Percentiles rank a stretch among this genome's conserved stretches.
Evolutionary conservation across 2,113 vertebrate genomes (phyloP).

Genomic region (Tragelaphus imberbis): DNA sequence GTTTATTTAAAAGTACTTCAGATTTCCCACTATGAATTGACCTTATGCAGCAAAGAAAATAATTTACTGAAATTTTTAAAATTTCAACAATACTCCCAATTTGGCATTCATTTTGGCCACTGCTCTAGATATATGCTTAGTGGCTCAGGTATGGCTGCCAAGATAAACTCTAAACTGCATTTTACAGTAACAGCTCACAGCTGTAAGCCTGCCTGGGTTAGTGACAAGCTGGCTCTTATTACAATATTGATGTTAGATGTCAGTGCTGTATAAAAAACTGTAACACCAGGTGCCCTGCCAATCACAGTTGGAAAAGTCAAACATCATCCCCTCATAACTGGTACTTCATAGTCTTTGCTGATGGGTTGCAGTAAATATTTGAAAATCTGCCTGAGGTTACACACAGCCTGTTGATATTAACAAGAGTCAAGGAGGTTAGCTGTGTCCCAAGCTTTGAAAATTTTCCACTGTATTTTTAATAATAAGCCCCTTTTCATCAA

Average conservation of each 20-base stretch:
- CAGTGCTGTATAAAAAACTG: background rate
- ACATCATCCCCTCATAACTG: background rate
- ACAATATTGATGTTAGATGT: slow-evolving; percentile 24
- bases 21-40: background rate
- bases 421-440: background rate
- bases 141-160: background rate
- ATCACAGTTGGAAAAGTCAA: slow-evolving; percentile 32
- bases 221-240: slow-evolving; percentile 11
- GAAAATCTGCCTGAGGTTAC: slow-evolving; percentile 26
- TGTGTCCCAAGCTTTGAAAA: slow-evolving; percentile 20
- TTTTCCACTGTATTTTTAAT: background rate
- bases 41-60: background rate
- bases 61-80: background rate
- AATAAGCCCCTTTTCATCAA: background rate
- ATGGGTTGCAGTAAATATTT: slow-evolving; percentile 34
- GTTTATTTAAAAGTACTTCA: background rate
- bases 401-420: background rate
- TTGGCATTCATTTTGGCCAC: background rate
- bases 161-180: background rate
- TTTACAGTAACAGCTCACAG: slow-evolving; percentile 38
- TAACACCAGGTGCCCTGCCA: background rate
- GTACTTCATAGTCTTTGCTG: background rate
- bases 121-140: background rate
- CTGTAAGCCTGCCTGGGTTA: background rate
- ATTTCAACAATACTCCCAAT: background rate